phyloP scores from a whole-genome alignment of 2,113 vertebrate genomes.

The Paramormyrops kingsleyae region DNA sequence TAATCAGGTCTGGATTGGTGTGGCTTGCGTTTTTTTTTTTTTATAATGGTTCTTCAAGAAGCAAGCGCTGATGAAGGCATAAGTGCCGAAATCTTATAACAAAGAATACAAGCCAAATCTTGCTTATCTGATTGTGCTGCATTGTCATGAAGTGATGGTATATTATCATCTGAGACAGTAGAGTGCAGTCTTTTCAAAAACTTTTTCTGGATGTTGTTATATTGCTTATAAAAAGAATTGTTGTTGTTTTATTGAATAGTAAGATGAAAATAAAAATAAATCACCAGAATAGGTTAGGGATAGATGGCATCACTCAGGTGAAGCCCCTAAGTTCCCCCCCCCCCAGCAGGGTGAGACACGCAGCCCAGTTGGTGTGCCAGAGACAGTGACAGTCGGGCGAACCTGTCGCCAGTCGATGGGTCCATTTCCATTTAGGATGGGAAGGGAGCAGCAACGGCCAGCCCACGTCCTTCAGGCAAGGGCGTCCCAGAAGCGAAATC shows the following conservation, averaged over 20 bases:
- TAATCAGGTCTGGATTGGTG: no score
- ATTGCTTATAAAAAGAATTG: neutral
- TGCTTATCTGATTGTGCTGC: neutral
- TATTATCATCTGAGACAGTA: neutral
- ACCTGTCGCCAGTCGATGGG: neutral
- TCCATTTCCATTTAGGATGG: slow-evolving; percentile 31
- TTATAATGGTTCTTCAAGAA: neutral
- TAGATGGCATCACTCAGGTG: neutral
- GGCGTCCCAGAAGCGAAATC: slow-evolving; percentile 27
- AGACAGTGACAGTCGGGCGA: neutral
- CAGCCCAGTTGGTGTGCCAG: neutral
- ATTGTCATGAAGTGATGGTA: neutral
- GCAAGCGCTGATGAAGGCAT: neutral
- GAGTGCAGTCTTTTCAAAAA: neutral
- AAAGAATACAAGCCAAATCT: no score
- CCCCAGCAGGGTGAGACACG: neutral
- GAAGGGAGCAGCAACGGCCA: neutral
- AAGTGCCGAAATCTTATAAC: neutral
- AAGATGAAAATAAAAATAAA: neutral
- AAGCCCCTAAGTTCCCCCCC: neutral
- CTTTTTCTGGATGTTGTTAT: neutral
- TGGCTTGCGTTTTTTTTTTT: neutral
- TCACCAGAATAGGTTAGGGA: neutral
- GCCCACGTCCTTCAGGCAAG: slow-evolving; percentile 47
- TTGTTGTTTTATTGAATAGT: neutral